Evolutionary conservation across 1,140 invertebrate species (phyloP).

Genomic region (Euborellia annulipes): DNA sequence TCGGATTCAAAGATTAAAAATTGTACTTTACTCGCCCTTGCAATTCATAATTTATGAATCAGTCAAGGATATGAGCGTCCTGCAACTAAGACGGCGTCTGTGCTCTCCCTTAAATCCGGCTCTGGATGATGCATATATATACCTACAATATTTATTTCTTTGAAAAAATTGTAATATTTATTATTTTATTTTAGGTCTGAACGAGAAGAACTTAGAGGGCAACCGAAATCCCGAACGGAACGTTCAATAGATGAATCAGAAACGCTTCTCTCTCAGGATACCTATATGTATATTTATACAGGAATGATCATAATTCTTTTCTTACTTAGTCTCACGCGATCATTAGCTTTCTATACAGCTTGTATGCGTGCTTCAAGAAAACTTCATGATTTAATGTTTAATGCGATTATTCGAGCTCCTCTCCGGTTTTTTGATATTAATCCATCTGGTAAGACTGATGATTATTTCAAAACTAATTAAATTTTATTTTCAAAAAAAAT

Average conservation of each 20-base stretch:
- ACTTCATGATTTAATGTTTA: constrained; percentile 52
- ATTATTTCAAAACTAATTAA: too few species aligned
- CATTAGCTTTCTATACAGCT: constrained; percentile 42
- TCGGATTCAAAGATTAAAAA: too few species aligned
- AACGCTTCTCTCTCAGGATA: constrained; percentile 16
- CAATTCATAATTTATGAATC: too few species aligned
- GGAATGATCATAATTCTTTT: constrained; percentile 32
- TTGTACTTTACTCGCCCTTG: too few species aligned
- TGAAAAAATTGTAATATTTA: too few species aligned
- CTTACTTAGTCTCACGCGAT: constrained; percentile 29
- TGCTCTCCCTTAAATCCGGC: too few species aligned
- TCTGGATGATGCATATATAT: constrained; percentile 6
- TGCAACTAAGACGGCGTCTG: too few species aligned
- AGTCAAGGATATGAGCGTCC: too few species aligned
- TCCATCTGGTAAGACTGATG: constrained; percentile 41
- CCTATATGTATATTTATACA: constrained; percentile 34
- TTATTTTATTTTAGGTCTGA: background rate
- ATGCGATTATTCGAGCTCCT: constrained; percentile 37
- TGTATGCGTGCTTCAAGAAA: constrained; percentile 45
- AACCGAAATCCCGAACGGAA: background rate
- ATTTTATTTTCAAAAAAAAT: too few species aligned
- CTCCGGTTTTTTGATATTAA: constrained; percentile 71
- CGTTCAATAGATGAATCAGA: background rate
- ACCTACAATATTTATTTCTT: constrained; percentile 12
- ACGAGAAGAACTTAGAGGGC: background rate